Conservation (phyloP, 2,888 invertebrate genomes). For the Orchestes rusci region DNA sequence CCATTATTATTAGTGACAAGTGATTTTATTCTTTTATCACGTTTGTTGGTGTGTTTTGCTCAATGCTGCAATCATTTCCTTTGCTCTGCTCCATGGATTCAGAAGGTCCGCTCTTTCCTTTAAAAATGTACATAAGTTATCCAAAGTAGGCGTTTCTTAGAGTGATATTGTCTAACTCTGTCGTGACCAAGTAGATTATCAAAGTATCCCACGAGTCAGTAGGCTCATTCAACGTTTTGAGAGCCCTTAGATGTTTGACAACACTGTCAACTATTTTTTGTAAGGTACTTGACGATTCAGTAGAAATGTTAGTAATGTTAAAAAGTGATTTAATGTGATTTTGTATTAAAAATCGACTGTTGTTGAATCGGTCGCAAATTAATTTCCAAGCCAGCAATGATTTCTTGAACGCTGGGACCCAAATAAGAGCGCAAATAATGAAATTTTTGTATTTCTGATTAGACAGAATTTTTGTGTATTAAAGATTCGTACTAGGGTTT, state of each 20-base stretch:
- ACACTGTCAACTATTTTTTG: conserved; percentile 3
- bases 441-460: not conserved
- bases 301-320: conserved; percentile 1
- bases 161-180: not conserved
- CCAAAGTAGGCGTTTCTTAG: not conserved
- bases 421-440: conserved; percentile 1
- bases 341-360: conserved; percentile 9
- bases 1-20: not conserved
- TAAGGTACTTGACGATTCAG: not conserved
- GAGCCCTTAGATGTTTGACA: conserved; percentile 7
- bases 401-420: conserved; percentile 5
- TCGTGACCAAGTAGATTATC: not conserved
- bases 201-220: conserved; percentile 8
- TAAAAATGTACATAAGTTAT: conserved; percentile 2
- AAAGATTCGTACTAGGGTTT: no score
- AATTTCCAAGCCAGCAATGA: conserved; percentile 12
- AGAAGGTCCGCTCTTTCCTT: conserved; percentile 5
- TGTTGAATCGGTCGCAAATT: conserved; percentile 13
- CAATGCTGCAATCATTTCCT: not conserved
- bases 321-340: conserved; percentile 3
- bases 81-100: conserved; percentile 3
- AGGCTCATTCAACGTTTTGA: conserved; percentile 4
- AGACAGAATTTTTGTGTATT: no score
- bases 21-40: not conserved
- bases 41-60: not conserved